Base-by-base conservation (phyloP, 1,140 invertebrate species). In the Neodiprion fabricii region DNA sequence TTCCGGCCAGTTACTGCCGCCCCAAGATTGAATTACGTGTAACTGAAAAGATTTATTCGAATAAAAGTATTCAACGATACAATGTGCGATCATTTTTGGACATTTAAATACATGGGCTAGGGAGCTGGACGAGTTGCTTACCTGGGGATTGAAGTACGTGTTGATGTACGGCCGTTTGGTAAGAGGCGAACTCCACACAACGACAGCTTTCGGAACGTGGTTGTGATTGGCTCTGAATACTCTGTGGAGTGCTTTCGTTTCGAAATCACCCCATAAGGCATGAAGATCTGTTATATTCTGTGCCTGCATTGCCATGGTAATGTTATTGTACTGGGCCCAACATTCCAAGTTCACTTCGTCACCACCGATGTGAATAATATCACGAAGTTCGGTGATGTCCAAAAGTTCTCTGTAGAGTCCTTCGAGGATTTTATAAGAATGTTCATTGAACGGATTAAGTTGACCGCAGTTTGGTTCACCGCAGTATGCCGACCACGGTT, bases 401-500 rank as follows among this genome's bases (percentile, higher is more conserved):
- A 88, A 71, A 1, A 88, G 67, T 48, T 88, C 86, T 53, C 88
- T 85, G 76, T 94, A 95, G 1, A 96, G 84, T 48, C 92, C 89
- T 71, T 91, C 88, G 9, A 96, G 84, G 3, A 96, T 91, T 9
- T 88, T 85, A 81, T 95, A 96, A 72, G 95, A 87, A 76, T 93
- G 90, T 5, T 91, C 90, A 83, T 96, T 97, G 8, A 93, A 90
- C 0, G 95, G 94, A 88, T 97, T 96, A 1, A 96, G 84, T 82
- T 96, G 95, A 0, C 95, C 95, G 79, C 95, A 96, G 0, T 95
- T 95, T 2, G 95, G 95, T 83, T 97, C 93, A 8, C 95, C 92
- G 81, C 95, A 96, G 70, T 90, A 92, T 1, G 88, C 84, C 1
- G 93, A 87, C 95, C 95, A 96, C 0, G 93, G 92, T 75, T 92